These are phyloP conservation scores for Emmelina monodactyla DNA, from an alignment of 2,888 invertebrate species.

Conservation along the genomic window DNA sequence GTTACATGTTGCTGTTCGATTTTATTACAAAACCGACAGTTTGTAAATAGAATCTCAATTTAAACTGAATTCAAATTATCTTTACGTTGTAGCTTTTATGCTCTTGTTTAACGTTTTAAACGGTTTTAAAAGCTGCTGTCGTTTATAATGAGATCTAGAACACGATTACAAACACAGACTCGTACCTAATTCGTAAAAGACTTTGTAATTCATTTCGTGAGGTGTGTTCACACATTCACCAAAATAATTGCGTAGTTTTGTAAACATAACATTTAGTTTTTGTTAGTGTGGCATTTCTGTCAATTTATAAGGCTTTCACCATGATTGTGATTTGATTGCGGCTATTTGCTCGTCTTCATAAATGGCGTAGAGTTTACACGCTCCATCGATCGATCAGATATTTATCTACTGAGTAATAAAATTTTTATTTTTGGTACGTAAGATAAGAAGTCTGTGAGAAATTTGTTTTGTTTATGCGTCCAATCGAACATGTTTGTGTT, in stretches of 20 bases:
- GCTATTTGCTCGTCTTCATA: slow-evolving; percentile 46
- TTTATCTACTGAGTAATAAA: slow-evolving; percentile 33
- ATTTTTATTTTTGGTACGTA: no score
- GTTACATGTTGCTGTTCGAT: neutral
- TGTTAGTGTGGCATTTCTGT: slow-evolving; percentile 14
- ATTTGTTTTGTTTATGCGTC: no score
- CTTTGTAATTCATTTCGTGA: slow-evolving; percentile 29
- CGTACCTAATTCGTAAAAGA: no score
- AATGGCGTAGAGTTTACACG: slow-evolving; percentile 33
- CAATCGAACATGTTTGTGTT: no score
- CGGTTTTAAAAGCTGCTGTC: no score
- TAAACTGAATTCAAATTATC: no score
- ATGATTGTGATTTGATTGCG: slow-evolving; percentile 56
- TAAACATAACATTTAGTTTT: slow-evolving; percentile 26
- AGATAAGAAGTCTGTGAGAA: no score
- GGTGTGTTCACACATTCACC: slow-evolving; percentile 32
- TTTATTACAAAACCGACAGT: slow-evolving; percentile 6
- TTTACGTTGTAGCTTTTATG: no score
- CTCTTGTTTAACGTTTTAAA: no score
- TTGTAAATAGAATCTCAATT: no score
- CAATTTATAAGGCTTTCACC: slow-evolving; percentile 46
- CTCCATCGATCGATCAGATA: slow-evolving; percentile 15
- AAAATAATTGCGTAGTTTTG: slow-evolving; percentile 49
- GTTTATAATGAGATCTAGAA: no score
- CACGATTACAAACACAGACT: no score